Base-by-base conservation (phyloP, 2,888 invertebrate species). In the Cynaeus angustus region DNA sequence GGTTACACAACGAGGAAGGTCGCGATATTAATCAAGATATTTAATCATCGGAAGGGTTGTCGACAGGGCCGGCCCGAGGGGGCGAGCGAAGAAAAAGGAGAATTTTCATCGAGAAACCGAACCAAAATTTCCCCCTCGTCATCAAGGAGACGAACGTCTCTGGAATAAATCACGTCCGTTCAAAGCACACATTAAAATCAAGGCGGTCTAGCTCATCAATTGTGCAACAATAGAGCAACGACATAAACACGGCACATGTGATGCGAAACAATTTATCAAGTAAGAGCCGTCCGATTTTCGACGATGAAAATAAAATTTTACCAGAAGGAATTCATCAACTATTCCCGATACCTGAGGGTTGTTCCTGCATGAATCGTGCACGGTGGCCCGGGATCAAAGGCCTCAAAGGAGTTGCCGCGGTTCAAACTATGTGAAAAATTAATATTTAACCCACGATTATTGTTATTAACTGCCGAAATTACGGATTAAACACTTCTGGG, bases 351-450 rank as follows among this genome's bases (percentile, higher is more conserved):
- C 83, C 83, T 81, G 81, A 72, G 82, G 82, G 76, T 77, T 73
- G 69, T 73, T 69, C 59, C 69, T 16, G 61, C 65, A 58, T 68
- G 59, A 66, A 69, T 56, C 67, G 45, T 58, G 70, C 62, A 55
- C 69, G 65, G 52, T 50, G 55, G 52, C 41, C 33, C 21, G 53
- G 69, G 71, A 69, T 76, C 77, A 77, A 76, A 77, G 74, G 74
- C 70, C 70, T 74, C 77, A 76, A 77, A 78, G 77, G 78, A 77
- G 76, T 45, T 61, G 77, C 79, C 56, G 78, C 80, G 78, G 78
- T 78, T 80, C 80, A 79, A 84, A 84, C 84, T 84, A 84, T 84
- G 84, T 82, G 83, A 84, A 84, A 84, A 84, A 84, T 84, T 83
- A 84, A 83, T 84, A 83, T 82, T 81, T 82, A 78, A 79, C 82